phyloP scores from a whole-genome alignment of 2,888 invertebrate genomes.

The Hyppa rectilinea region DNA sequence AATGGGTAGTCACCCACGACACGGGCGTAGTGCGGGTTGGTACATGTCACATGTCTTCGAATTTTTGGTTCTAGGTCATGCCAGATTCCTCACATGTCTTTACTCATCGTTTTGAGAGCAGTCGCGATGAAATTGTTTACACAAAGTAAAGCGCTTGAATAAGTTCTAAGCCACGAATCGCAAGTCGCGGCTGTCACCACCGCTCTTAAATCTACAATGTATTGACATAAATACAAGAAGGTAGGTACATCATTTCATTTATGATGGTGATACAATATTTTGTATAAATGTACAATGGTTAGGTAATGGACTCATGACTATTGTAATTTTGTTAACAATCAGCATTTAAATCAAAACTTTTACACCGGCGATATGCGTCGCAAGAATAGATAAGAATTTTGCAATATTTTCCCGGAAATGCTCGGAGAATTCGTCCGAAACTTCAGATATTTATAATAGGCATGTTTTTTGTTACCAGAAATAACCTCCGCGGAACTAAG shows the following conservation, averaged over 20 bases:
- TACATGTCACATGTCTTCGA: too few relatives aligned
- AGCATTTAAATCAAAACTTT: slow-evolving; percentile 8
- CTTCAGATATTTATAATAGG: slow-evolving; percentile 39
- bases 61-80: too few relatives aligned
- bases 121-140: too few relatives aligned
- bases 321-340: background rate
- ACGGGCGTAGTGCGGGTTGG: too few relatives aligned
- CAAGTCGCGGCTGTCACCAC: too few relatives aligned
- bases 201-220: background rate
- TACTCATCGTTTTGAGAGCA: too few relatives aligned
- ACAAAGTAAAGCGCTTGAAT: too few relatives aligned
- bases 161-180: too few relatives aligned
- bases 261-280: slow-evolving; percentile 1
- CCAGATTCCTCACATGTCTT: too few relatives aligned
- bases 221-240: background rate
- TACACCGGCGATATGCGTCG: background rate
- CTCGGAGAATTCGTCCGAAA: slow-evolving; percentile 14
- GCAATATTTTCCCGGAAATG: slow-evolving; percentile 26
- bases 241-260: too few relatives aligned
- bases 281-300: background rate
- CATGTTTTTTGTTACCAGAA: slow-evolving; percentile 54
- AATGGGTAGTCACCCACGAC: too few relatives aligned
- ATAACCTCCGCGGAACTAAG: slow-evolving; percentile 56
- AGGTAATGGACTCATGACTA: background rate
- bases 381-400: slow-evolving; percentile 10